Evolutionary conservation across 2,888 invertebrate species (phyloP).

Genomic region (Catocala fraxini): DNA sequence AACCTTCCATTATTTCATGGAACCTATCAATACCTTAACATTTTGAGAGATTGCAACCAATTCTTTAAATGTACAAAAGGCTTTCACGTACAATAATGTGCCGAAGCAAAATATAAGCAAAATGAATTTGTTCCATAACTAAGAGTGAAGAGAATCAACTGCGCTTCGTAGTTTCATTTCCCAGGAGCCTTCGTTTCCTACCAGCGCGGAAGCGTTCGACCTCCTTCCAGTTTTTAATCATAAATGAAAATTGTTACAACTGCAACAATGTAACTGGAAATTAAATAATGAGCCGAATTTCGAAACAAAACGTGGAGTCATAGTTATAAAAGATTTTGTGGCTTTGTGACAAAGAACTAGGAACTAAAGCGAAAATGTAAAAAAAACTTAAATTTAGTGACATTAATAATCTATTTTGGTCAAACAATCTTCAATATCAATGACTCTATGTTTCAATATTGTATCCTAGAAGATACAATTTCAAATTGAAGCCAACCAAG

Average conservation of each 20-base stretch:
- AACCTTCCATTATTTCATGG: no score
- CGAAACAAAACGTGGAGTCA: background rate
- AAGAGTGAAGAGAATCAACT: conserved; percentile 51
- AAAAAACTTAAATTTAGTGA: no score
- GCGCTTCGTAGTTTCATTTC: conserved; percentile 65
- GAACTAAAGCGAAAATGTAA: no score
- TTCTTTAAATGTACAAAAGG: no score
- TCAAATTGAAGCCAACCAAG: no score
- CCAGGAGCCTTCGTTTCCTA: conserved; percentile 70
- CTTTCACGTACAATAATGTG: background rate
- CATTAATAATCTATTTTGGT: no score
- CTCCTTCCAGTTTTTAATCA: conserved; percentile 69
- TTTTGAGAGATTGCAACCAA: no score
- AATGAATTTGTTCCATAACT: conserved; percentile 62
- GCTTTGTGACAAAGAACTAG: background rate
- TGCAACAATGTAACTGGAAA: conserved; percentile 1
- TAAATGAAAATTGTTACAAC: conserved; percentile 67
- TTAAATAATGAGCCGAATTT: conserved; percentile 3
- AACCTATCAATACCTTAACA: no score
- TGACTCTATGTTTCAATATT: no score
- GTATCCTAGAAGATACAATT: no score
- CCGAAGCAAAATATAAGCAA: conserved; percentile 42
- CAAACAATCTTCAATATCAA: no score
- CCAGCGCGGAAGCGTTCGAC: conserved; percentile 67
- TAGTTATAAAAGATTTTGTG: background rate